Evolutionary conservation across 2,797 vertebrate genomes (phyloP).

Genomic region (Chloroceryle inda): DNA sequence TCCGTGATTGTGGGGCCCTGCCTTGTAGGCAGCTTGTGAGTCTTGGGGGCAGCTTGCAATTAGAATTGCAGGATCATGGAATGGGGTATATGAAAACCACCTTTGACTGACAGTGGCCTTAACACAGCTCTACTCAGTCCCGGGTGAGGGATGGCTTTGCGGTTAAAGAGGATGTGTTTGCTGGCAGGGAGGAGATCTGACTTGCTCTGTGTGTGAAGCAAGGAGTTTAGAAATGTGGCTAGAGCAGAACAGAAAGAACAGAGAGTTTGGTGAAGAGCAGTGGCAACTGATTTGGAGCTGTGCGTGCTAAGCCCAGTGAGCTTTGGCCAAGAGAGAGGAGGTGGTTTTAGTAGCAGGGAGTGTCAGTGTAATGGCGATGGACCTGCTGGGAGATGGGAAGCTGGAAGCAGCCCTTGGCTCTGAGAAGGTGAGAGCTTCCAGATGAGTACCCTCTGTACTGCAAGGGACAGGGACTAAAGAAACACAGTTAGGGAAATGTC

Average conservation of each 20-base stretch:
- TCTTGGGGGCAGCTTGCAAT: background rate
- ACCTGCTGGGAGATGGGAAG: fast-evolving
- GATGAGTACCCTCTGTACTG: fast-evolving
- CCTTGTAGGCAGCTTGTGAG: background rate
- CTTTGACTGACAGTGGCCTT: background rate
- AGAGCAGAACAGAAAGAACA: background rate
- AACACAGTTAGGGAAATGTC: background rate
- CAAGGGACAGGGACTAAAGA: background rate
- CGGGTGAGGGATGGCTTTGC: background rate
- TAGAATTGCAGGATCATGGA: fast-evolving
- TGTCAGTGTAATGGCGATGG: background rate
- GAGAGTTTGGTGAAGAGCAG: background rate
- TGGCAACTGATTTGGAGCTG: background rate
- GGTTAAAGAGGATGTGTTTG: background rate
- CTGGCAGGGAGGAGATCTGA: background rate
- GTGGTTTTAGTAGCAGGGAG: background rate
- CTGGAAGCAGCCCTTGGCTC: background rate
- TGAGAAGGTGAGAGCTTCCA: background rate
- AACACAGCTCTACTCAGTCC: background rate
- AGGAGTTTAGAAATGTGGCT: background rate
- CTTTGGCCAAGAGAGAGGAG: background rate
- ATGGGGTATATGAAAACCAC: background rate
- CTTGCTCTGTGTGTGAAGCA: background rate
- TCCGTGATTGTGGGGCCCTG: background rate
- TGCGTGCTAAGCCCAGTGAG: background rate